These are phyloP conservation scores for Trichonephila clavata DNA, from an alignment of 1,140 invertebrate species.

Conservation along the genomic window DNA sequence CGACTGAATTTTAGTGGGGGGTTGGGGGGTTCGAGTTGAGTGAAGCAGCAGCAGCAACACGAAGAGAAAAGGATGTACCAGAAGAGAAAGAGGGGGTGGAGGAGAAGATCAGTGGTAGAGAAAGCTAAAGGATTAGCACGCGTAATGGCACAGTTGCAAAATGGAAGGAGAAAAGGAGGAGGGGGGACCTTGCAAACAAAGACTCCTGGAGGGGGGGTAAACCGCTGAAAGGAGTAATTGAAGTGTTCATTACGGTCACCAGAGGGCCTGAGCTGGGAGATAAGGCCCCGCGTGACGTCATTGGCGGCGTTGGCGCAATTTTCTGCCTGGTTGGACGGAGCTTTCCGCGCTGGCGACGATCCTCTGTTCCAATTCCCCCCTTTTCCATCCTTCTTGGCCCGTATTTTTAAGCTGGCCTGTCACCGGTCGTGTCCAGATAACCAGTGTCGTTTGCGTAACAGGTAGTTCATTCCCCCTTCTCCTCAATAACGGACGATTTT, in stretches of 20 bases:
- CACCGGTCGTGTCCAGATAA: slow-evolving; percentile 73
- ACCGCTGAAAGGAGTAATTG: slow-evolving; percentile 76
- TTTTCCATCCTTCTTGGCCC: background rate
- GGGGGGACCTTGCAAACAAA: slow-evolving; percentile 60
- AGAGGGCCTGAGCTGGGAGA: slow-evolving; percentile 74
- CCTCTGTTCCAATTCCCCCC: slow-evolving; percentile 26
- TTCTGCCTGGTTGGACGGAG: slow-evolving; percentile 70
- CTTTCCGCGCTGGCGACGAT: slow-evolving; percentile 42
- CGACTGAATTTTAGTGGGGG: slow-evolving; percentile 5
- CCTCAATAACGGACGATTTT: slow-evolving; percentile 33
- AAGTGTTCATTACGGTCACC: slow-evolving; percentile 76
- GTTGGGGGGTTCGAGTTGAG: background rate
- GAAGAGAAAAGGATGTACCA: background rate
- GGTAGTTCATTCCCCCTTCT: slow-evolving; percentile 21
- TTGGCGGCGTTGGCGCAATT: slow-evolving; percentile 72
- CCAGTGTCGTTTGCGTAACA: slow-evolving; percentile 60
- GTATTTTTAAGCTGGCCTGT: slow-evolving; percentile 73
- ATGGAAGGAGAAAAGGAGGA: slow-evolving; percentile 9
- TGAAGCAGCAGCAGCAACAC: background rate
- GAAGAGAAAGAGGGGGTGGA: background rate
- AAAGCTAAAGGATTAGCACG: slow-evolving; percentile 72
- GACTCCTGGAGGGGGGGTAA: slow-evolving; percentile 32
- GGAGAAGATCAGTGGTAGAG: slow-evolving; percentile 51
- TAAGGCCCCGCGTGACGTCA: slow-evolving; percentile 75
- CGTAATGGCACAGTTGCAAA: slow-evolving; percentile 66